A percentile compares a stretch with the other conserved stretches of the same genome.
These are phyloP conservation scores for Danio aesculapii DNA, from an alignment of 2,797 vertebrate species.

Conservation along the genomic window DNA sequence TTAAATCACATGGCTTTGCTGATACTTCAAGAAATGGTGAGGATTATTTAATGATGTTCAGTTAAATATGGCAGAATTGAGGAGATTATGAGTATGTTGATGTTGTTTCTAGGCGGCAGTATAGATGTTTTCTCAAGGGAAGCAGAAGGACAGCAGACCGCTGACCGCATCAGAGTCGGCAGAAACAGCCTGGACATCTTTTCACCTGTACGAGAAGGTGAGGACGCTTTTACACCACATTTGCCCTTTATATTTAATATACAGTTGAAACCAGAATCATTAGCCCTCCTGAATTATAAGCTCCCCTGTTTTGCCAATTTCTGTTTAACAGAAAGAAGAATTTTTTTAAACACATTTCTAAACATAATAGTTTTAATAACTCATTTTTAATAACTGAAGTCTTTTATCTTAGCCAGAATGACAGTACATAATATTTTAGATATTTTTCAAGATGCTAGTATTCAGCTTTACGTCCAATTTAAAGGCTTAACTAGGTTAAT, in stretches of 20 bases:
- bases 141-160: constrained; percentile 80
- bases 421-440: no score
- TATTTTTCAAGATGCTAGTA: no score
- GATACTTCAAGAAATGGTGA: constrained; percentile 60
- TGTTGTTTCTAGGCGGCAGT: constrained; percentile 64
- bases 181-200: constrained; percentile 93
- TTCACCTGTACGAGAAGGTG: constrained; percentile 85
- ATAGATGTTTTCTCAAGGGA: constrained; percentile 80
- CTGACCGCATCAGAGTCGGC: constrained; percentile 78
- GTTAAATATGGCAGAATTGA: background rate
- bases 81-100: background rate
- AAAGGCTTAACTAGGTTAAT: no score
- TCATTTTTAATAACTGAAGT: no score
- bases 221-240: constrained; percentile 36
- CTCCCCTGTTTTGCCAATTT: no score
- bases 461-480: no score
- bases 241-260: background rate
- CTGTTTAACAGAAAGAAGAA: no score
- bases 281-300: no score
- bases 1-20: constrained; percentile 51
- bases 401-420: no score
- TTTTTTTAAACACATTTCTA: no score
- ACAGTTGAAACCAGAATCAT: no score
- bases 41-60: background rate
- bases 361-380: no score